phyloP scores from a whole-genome alignment of 2,113 vertebrate genomes.

The Phylloscopus whistleri region DNA sequence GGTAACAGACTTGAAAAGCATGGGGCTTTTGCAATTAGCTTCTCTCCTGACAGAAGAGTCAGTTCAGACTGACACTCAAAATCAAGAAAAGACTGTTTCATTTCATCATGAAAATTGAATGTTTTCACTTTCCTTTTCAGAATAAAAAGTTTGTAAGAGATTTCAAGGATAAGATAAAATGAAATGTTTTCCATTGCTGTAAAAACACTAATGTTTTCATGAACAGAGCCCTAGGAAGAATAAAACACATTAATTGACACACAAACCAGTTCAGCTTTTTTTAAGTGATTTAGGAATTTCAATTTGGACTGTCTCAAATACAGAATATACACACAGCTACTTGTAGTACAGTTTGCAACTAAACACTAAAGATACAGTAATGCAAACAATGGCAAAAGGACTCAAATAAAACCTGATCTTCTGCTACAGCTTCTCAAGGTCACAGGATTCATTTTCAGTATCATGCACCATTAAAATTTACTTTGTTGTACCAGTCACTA shows the following conservation, averaged over 20 bases:
- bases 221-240: not conserved
- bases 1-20: not conserved
- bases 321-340: not conserved
- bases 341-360: not conserved
- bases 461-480: slow-evolving; percentile 59
- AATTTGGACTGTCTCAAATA: not conserved
- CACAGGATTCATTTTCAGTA: slow-evolving; percentile 54
- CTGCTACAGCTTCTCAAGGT: slow-evolving; percentile 38
- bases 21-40: not conserved
- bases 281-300: not conserved
- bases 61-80: not conserved
- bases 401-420: slow-evolving; percentile 55
- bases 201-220: not conserved
- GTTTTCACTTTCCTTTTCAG: not conserved
- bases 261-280: not conserved
- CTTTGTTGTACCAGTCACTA: slow-evolving; percentile 53
- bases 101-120: not conserved
- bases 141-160: not conserved
- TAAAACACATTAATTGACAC: not conserved
- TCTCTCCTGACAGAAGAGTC: not conserved
- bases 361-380: not conserved
- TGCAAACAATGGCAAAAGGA: slow-evolving; percentile 21
- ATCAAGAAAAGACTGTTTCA: not conserved
- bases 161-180: not conserved
- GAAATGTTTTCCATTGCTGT: not conserved